Evolutionary conservation across 2,888 invertebrate genomes (phyloP).

Genomic region (Luffia ferchaultella): DNA sequence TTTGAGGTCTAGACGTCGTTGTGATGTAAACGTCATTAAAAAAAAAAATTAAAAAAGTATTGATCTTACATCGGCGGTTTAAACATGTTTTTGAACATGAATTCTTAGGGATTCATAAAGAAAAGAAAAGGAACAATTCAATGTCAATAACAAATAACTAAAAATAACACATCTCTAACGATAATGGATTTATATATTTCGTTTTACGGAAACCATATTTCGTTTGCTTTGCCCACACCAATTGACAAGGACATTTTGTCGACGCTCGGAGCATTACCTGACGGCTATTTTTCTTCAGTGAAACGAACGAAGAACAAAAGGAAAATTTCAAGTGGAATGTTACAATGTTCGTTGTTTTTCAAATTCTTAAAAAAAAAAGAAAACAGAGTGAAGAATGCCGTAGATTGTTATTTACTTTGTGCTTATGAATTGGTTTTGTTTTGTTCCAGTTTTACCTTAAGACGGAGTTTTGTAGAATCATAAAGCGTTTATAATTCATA

Average conservation of each 20-base stretch:
- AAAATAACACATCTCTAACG: too few relatives aligned
- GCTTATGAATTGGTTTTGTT: neutral
- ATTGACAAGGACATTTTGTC: neutral
- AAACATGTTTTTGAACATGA: too few relatives aligned
- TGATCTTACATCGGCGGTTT: too few relatives aligned
- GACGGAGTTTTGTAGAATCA: neutral
- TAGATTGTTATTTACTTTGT: neutral
- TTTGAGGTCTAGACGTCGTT: too few relatives aligned
- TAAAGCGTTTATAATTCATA: neutral
- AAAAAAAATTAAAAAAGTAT: too few relatives aligned
- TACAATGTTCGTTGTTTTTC: neutral
- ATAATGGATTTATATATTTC: too few relatives aligned
- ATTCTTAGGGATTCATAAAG: too few relatives aligned
- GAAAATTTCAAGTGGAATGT: neutral
- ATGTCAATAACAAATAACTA: too few relatives aligned
- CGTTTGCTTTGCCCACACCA: too few relatives aligned
- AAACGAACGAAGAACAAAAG: neutral
- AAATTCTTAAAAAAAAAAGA: neutral
- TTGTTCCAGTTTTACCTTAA: neutral
- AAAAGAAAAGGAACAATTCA: too few relatives aligned
- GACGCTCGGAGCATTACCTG: neutral
- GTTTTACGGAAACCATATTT: too few relatives aligned
- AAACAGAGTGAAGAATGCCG: neutral
- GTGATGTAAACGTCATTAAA: too few relatives aligned
- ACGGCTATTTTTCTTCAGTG: neutral